These are phyloP conservation scores for Menidia beryllina DNA, from an alignment of 2,113 vertebrate genomes.

Conservation along the genomic window DNA sequence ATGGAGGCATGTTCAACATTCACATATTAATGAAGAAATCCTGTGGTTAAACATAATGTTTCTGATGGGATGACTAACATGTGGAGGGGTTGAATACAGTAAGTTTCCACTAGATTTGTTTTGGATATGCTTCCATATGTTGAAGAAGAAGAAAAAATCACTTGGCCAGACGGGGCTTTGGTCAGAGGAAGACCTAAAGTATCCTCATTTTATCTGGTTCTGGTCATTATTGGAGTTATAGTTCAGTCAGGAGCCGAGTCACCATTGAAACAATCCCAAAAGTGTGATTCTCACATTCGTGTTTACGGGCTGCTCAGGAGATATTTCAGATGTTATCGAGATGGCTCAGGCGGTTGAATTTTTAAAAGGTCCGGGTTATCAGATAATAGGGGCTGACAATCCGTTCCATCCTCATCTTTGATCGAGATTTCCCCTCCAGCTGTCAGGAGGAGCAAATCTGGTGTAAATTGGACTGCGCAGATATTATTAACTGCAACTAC, in stretches of 20 bases:
- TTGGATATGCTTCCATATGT: background rate
- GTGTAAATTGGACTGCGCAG: constrained; percentile 35
- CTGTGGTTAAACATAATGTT: background rate
- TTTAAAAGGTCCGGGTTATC: constrained; percentile 33
- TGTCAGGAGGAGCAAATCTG: constrained; percentile 31
- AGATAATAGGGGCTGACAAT: constrained; percentile 51
- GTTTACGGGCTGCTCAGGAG: background rate
- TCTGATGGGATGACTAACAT: background rate
- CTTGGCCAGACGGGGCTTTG: background rate
- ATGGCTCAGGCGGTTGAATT: constrained; percentile 16
- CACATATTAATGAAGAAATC: background rate
- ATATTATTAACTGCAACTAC: constrained; percentile 33
- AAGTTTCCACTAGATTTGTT: background rate
- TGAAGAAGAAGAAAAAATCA: background rate
- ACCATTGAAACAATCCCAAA: constrained; percentile 9
- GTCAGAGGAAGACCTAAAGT: background rate
- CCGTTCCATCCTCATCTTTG: constrained; percentile 14
- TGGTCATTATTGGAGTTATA: background rate
- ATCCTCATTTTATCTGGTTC: background rate
- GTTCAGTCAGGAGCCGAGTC: background rate
- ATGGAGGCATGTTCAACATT: background rate
- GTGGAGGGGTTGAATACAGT: background rate
- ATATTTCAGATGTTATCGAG: constrained; percentile 21
- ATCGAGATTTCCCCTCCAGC: constrained; percentile 40
- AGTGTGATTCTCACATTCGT: constrained; percentile 11